Evolutionary conservation across 2,797 vertebrate genomes (phyloP).

Genomic region (Amniataba percoides): DNA sequence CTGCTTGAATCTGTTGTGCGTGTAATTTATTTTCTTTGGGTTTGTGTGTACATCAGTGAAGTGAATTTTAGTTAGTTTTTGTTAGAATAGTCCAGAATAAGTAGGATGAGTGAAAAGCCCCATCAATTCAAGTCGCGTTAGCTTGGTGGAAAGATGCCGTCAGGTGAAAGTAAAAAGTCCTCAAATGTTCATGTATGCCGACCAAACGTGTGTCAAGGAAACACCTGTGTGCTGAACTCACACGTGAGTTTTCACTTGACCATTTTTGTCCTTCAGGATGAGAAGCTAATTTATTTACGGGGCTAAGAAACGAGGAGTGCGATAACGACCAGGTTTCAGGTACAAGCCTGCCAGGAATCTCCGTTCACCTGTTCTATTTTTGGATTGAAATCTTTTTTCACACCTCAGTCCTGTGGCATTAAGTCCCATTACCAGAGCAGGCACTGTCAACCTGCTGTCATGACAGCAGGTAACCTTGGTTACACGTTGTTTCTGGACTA

Average conservation of each 20-base stretch:
- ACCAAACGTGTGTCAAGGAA: background rate
- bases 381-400: slow-evolving; percentile 58
- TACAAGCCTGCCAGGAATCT: slow-evolving; percentile 35
- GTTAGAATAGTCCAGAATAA: no score
- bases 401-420: slow-evolving; percentile 47
- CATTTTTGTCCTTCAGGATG: background rate
- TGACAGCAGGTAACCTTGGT: slow-evolving; percentile 40
- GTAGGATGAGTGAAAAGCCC: slow-evolving; percentile 2
- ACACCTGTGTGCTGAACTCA: background rate
- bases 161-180: background rate
- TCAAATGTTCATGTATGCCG: background rate
- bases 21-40: background rate
- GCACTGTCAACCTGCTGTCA: slow-evolving; percentile 57
- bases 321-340: slow-evolving; percentile 54
- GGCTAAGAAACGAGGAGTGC: background rate
- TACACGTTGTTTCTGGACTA: slow-evolving; percentile 19
- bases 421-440: slow-evolving; percentile 53
- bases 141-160: background rate
- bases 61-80: no score
- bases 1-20: background rate
- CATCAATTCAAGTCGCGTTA: slow-evolving; percentile 11
- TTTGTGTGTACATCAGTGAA: background rate
- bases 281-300: slow-evolving; percentile 8
- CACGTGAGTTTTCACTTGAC: background rate
- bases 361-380: slow-evolving; percentile 58